Conservation (phyloP, 2,888 invertebrate genomes). For the Meiosimyza decipiens region DNA sequence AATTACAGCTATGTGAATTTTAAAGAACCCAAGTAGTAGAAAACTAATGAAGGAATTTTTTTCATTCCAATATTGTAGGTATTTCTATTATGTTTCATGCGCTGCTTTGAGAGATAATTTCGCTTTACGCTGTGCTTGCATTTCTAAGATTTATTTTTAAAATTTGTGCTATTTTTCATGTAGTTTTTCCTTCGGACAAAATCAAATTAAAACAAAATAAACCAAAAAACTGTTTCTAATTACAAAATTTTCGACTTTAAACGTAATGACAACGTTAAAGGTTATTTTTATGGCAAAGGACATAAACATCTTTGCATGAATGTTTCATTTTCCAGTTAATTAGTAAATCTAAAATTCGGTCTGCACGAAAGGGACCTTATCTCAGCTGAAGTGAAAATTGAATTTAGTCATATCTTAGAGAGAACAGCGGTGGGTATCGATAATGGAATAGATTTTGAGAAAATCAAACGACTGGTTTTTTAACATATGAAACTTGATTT, state of each 20-base stretch:
- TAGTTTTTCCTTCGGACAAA: constrained; percentile 4
- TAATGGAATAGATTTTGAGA: too few relatives aligned
- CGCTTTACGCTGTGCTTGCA: constrained; percentile 8
- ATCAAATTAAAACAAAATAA: background rate
- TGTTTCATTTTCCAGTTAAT: constrained; percentile 8
- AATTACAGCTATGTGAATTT: constrained; percentile 46
- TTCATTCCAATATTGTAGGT: constrained; percentile 62
- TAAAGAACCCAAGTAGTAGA: constrained; percentile 38
- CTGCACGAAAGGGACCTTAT: too few relatives aligned
- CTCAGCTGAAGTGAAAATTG: too few relatives aligned
- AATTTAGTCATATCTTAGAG: too few relatives aligned
- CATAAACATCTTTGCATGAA: background rate
- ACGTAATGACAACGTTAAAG: background rate
- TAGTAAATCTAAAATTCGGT: too few relatives aligned
- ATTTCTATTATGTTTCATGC: constrained; percentile 34
- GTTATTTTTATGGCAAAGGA: constrained; percentile 2
- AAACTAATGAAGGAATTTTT: constrained; percentile 61
- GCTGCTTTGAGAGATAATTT: constrained; percentile 10
- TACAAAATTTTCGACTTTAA: too few relatives aligned
- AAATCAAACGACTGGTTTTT: too few relatives aligned
- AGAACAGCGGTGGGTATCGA: too few relatives aligned
- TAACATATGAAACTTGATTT: too few relatives aligned
- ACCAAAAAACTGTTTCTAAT: background rate
- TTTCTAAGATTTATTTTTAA: constrained; percentile 33
- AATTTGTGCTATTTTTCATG: constrained; percentile 24